Conservation (phyloP, 1,140 invertebrate genomes). For the Sminthurinus signatus region DNA sequence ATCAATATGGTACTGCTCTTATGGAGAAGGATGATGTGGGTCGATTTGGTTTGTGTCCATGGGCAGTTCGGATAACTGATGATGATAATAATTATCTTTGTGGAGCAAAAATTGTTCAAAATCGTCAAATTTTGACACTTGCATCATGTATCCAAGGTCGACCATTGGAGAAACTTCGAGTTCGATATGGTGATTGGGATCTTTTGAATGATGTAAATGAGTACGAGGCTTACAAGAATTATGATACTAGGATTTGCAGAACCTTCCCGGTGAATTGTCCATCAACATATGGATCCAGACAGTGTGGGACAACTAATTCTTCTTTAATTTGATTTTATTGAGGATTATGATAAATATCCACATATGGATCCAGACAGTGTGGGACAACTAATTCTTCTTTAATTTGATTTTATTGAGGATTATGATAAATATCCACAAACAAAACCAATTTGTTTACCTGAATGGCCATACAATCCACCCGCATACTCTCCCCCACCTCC, state of each 20-base stretch:
- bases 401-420: constrained; percentile 11
- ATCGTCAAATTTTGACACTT: constrained; percentile 23
- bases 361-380: constrained; percentile 12
- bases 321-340: constrained; percentile 13
- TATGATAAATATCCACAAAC: constrained; percentile 26
- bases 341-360: constrained; percentile 23
- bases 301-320: too few species aligned
- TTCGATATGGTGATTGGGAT: constrained; percentile 36
- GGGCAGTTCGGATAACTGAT: constrained; percentile 30
- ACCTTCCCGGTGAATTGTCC: constrained; percentile 27
- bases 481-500: neutral
- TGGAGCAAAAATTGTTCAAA: constrained; percentile 28
- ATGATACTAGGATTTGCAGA: constrained; percentile 30
- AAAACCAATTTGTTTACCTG: constrained; percentile 27
- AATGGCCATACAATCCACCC: constrained; percentile 16
- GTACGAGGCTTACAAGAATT: constrained; percentile 38
- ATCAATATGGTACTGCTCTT: constrained; percentile 1
- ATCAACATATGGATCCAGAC: constrained; percentile 18
- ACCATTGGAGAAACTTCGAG: constrained; percentile 20
- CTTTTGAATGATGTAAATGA: constrained; percentile 32
- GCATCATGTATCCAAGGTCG: constrained; percentile 23
- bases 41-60: constrained; percentile 22
- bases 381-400: too few species aligned
- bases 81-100: constrained; percentile 36
- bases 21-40: constrained; percentile 9